Conservation (phyloP, 2,113 vertebrate genomes). For the Callospermophilus lateralis region DNA sequence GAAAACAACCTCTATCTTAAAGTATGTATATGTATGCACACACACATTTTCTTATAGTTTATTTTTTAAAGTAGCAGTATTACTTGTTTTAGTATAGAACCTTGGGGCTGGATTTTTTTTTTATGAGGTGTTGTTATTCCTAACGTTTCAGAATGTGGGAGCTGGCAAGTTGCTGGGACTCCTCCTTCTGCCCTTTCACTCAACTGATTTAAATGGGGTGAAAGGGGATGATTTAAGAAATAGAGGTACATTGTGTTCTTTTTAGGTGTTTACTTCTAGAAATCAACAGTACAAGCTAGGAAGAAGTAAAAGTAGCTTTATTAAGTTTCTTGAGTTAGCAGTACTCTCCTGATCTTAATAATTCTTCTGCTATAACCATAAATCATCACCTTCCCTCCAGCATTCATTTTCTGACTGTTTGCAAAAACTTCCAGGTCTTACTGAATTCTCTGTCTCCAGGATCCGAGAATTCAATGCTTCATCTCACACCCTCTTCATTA, state of each 20-base stretch:
- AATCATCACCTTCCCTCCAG: background rate
- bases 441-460: background rate
- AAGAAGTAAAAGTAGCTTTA: background rate
- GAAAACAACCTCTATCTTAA: conserved; percentile 7
- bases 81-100: background rate
- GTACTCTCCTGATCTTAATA: background rate
- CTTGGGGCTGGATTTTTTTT: background rate
- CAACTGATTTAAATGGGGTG: background rate
- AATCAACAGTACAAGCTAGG: background rate
- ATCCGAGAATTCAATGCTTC: conserved; percentile 27
- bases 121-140: background rate
- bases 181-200: background rate
- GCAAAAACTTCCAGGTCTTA: background rate
- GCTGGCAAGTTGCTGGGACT: background rate
- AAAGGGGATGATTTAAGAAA: background rate
- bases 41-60: background rate
- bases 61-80: background rate
- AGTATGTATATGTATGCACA: background rate
- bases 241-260: background rate
- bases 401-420: conserved; percentile 34
- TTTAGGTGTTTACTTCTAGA: background rate
- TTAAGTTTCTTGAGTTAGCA: background rate
- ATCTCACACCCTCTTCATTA: background rate
- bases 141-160: background rate
- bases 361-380: conserved; percentile 2